Percentiles rank a stretch among this genome's conserved stretches.
Conservation (phyloP, 2,797 vertebrate species). For the Hypotaenidia okinawae region DNA sequence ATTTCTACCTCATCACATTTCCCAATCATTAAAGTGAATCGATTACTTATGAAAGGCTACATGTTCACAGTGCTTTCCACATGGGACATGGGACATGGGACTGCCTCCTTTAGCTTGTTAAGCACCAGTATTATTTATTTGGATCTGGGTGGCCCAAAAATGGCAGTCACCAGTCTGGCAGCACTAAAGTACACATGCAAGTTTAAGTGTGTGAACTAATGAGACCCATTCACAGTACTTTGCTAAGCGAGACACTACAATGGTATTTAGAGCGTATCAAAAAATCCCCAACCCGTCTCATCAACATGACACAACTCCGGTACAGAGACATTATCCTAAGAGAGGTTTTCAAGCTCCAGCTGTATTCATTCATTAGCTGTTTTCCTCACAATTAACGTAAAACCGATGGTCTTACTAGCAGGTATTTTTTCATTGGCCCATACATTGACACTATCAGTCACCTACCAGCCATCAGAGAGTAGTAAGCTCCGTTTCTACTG, state of each 20-base stretch:
- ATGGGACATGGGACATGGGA: neutral
- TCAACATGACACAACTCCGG: neutral
- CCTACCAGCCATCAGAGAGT: neutral
- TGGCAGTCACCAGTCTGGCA: neutral
- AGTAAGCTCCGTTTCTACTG: neutral
- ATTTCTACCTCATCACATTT: neutral
- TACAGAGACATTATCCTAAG: neutral
- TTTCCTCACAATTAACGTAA: neutral
- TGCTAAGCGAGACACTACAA: neutral
- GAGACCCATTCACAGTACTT: neutral
- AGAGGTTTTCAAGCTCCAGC: neutral
- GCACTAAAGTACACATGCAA: neutral
- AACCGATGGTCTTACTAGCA: neutral
- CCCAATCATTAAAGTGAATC: neutral
- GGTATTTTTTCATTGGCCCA: neutral
- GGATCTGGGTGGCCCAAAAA: neutral
- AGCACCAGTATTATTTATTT: neutral
- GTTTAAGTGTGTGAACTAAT: neutral
- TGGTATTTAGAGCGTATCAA: accelerated
- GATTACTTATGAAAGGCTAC: neutral
- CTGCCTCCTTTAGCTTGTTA: neutral
- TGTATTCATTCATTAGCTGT: neutral
- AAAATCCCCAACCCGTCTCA: neutral
- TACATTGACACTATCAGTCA: neutral
- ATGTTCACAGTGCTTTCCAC: neutral